Percentiles rank a stretch among this genome's conserved stretches.
These are phyloP conservation scores for Dolichoris vasculosae DNA, from an alignment of 1,140 invertebrate genomes.

Conservation along the genomic window DNA sequence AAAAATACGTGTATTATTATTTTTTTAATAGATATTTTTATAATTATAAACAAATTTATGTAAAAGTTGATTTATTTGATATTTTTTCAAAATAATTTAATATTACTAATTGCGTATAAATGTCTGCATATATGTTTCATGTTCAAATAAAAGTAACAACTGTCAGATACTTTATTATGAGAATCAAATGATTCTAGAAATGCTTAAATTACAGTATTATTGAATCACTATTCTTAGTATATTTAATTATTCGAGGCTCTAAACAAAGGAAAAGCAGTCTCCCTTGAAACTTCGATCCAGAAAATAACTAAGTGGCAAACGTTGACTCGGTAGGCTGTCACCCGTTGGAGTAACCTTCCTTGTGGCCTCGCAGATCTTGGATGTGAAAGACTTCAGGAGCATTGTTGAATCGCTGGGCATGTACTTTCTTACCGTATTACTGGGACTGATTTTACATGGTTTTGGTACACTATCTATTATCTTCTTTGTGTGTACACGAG, in stretches of 20 bases:
- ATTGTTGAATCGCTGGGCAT: conserved; percentile 90
- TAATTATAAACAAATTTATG: too few relatives aligned
- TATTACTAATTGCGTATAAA: too few relatives aligned
- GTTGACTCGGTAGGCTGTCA: conserved; percentile 82
- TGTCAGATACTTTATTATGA: too few relatives aligned
- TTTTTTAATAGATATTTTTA: too few relatives aligned
- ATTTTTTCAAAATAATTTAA: too few relatives aligned
- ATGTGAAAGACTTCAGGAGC: conserved; percentile 87
- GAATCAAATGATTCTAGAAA: too few relatives aligned
- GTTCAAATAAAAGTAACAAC: too few relatives aligned
- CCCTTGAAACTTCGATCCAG: neutral
- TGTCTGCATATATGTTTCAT: too few relatives aligned
- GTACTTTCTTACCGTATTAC: conserved; percentile 93
- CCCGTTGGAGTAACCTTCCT: conserved; percentile 94
- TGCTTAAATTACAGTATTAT: neutral
- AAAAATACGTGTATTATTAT: too few relatives aligned
- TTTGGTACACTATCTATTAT: conserved; percentile 90
- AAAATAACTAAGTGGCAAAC: neutral
- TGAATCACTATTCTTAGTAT: neutral
- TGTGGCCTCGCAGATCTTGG: conserved; percentile 91
- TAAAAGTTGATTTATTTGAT: too few relatives aligned
- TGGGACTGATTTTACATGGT: conserved; percentile 92
- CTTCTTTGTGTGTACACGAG: conserved; percentile 85
- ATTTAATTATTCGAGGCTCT: neutral
- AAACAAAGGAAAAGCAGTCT: neutral